Evolutionary conservation across 2,797 vertebrate species (phyloP).

Genomic region (Rhinatrema bivittatum): DNA sequence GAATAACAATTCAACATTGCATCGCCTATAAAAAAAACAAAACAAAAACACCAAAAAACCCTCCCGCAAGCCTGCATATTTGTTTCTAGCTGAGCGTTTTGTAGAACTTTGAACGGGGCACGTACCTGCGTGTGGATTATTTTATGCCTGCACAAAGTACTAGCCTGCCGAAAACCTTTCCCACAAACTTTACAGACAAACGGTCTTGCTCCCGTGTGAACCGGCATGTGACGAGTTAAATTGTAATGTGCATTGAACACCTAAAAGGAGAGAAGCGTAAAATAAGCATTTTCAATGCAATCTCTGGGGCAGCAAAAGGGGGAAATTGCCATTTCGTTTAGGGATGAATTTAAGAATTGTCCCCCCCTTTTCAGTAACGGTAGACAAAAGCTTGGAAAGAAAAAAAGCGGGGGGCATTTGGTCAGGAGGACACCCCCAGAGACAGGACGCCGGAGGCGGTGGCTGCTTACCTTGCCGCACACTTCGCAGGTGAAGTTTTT

Average conservation of each 20-base stretch:
- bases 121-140: slow-evolving; percentile 84
- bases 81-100: too few species aligned
- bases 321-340: background rate
- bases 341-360: too few species aligned
- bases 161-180: slow-evolving; percentile 79
- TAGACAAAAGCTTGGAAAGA: too few species aligned
- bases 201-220: slow-evolving; percentile 76
- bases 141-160: slow-evolving; percentile 80
- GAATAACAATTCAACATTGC: too few species aligned
- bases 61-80: too few species aligned
- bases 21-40: too few species aligned
- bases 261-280: slow-evolving; percentile 39
- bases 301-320: background rate
- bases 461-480: slow-evolving; percentile 86
- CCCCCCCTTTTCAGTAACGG: too few species aligned
- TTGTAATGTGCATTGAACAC: slow-evolving; percentile 85
- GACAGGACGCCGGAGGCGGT: too few species aligned
- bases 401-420: background rate
- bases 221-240: slow-evolving; percentile 78
- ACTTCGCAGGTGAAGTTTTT: slow-evolving; percentile 96
- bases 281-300: too few species aligned
- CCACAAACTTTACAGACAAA: slow-evolving; percentile 84
- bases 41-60: too few species aligned
- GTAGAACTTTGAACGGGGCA: too few species aligned
- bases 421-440: too few species aligned